These are phyloP conservation scores for Ammospiza maritima DNA, from an alignment of 2,797 vertebrate species.

Conservation along the genomic window DNA sequence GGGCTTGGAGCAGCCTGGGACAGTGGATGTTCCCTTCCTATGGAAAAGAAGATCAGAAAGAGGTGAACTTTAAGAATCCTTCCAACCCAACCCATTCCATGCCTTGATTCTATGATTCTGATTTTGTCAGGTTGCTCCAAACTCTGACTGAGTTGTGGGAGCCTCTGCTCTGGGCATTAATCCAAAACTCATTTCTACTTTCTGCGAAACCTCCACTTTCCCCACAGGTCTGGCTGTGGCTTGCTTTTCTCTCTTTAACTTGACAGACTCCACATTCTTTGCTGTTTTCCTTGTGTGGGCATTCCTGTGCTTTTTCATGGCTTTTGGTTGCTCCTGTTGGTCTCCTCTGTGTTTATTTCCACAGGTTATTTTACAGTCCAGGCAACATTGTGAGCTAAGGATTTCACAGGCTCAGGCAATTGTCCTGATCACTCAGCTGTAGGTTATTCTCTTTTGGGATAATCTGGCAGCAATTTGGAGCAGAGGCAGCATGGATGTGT, in stretches of 20 bases:
- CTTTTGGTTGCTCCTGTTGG: not conserved
- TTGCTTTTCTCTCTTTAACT: not conserved
- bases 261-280: not conserved
- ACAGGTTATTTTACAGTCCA: not conserved
- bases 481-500: not conserved
- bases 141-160: not conserved
- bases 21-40: not conserved
- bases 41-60: not conserved
- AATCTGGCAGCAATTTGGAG: constrained; percentile 24
- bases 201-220: not conserved
- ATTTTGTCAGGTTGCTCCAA: not conserved
- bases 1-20: not conserved
- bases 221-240: not conserved
- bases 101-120: not conserved
- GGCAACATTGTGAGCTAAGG: not conserved
- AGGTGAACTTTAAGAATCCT: not conserved
- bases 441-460: constrained; percentile 1
- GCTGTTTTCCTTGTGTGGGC: not conserved
- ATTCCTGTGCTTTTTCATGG: not conserved
- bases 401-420: constrained; percentile 3
- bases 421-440: constrained; percentile 6
- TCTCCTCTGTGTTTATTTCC: not conserved
- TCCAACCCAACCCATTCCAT: not conserved
- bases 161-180: not conserved
- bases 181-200: not conserved